Evolutionary conservation across 1,140 invertebrate species (phyloP).

Genomic region (Rhagoletis zephyria): DNA sequence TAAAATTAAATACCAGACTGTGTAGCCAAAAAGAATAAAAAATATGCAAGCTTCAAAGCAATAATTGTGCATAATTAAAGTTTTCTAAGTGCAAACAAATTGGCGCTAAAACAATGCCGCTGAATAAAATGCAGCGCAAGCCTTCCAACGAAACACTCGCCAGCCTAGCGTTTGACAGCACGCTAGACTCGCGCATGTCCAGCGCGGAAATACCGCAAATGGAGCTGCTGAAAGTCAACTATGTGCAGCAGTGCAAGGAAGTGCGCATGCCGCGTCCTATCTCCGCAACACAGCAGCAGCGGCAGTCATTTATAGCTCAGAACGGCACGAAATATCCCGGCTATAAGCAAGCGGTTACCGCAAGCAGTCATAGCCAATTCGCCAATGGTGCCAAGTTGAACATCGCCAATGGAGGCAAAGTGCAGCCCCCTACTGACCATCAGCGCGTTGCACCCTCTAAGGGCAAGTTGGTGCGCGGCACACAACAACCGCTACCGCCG

Average conservation of each 20-base stretch:
- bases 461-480: not conserved
- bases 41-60: not conserved
- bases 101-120: constrained; percentile 61
- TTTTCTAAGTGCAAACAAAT: constrained; percentile 3
- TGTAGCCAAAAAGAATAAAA: not conserved
- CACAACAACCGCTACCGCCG: constrained; percentile 56
- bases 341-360: not conserved
- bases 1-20: not conserved
- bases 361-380: not conserved
- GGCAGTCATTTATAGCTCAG: not conserved
- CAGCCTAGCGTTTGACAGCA: constrained; percentile 60
- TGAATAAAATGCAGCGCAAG: constrained; percentile 59
- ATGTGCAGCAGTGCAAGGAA: constrained; percentile 69
- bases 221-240: constrained; percentile 69
- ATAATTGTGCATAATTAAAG: not conserved
- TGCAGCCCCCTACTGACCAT: too few species aligned
- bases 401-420: not conserved
- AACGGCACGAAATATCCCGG: not conserved
- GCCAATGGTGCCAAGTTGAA: not conserved
- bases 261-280: constrained; percentile 60
- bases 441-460: not conserved
- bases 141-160: constrained; percentile 58
- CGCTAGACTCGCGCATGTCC: constrained; percentile 64
- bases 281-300: not conserved
- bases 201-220: constrained; percentile 66